Evolutionary conservation across 2,888 invertebrate species (phyloP), one percentile per base, ranked within the genome.

Genomic region (Lymantria monacha): DNA sequence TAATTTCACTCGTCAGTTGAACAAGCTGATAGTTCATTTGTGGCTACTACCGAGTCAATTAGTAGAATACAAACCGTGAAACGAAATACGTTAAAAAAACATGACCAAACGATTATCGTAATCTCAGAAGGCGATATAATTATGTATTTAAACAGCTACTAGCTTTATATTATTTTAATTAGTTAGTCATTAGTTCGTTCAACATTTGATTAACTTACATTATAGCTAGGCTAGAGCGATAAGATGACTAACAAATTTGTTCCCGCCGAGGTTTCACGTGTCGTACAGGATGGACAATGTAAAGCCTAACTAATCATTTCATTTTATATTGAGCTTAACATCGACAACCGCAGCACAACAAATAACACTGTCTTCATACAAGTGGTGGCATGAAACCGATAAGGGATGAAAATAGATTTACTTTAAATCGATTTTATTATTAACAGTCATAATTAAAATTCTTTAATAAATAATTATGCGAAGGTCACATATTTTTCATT

Each of bases 71-170:
- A 59, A 46, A 64, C 22, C 63, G 55, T 57, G 54, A 66, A 69
- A 66, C 52, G 47, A 63, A 64, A 60, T 57, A 45, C 56, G 52
- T 61, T 57, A 62, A 56, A n/a, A n/a, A n/a, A 1, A 58, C 58
- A 57, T 61, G 59, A 55, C 62, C 58, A 72, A 74, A 70, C 65
- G 59, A 73, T 71, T 59, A 53, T 64, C 68, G 68, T 80, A 81
- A 85, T 85, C 81, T 86, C 85, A 74, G 74, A 81, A 81, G 80
- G 76, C 76, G 76, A n/a, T 77, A 75, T 72, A 72, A 70, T 73
- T 69, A 74, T 71, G 70, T 66, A 30, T 70, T n/a, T 72, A 72
- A 81, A 81, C 76, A 78, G 76, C 85, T 86, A 87, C 77, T n/a
- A 74, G 66, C 63, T 81, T 79, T 79, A 78, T 63, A 70, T 74